Base-by-base conservation (phyloP, 2,113 vertebrate genomes). In the Hirundichthys speculiger region DNA sequence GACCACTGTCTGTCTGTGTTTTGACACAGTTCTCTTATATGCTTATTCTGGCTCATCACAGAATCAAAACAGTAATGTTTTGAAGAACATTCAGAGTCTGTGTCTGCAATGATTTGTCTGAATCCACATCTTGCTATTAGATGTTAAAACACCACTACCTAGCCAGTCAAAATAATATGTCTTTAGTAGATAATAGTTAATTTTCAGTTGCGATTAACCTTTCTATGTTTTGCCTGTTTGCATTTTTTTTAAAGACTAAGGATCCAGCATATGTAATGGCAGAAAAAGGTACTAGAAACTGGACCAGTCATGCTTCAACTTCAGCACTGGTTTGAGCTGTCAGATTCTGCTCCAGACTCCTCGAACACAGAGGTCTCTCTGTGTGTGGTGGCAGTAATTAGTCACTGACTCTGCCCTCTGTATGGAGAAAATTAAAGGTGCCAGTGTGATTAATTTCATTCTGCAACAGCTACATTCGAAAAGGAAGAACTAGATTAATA, bases 381-480 rank as follows among this genome's bases (percentile, higher is more conserved):
- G 62, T 79, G 69, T 79, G 67, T 51, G 59, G 18, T 69, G 60
- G 39, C 41, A 66, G 61, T 48, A 73, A 64, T 83, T 73, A 76
- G 46, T 84, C 67, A 75, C 64, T 73, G 76, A 34, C 22, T 39
- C 51, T 57, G 61, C 74, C 61, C 41, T 81, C 55, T 75, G 73
- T 64, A 22, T 38, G 34, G 34, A 64, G 62, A 77, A 81, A 84
- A 79, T 86, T 66, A 61, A 75, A 79, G 47, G 53, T 84, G 46
- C 38, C 54, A 12, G 18, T 70, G 66, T 77, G 70, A 86, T 77
- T 65, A 43, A 79, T 84, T 50, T 67, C 30, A 53, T 19, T 24
- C 24, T 63, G 40, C 59, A 59, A 21, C 34, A 50, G 51, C 66
- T 39, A 51, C 42, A 58, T 42, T 73, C 47, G 27, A 43, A 25